A percentile compares a stretch with the other conserved stretches of the same genome.
Evolutionary conservation across 2,888 invertebrate genomes (phyloP).

Genomic region (Hydropsyche betteni): DNA sequence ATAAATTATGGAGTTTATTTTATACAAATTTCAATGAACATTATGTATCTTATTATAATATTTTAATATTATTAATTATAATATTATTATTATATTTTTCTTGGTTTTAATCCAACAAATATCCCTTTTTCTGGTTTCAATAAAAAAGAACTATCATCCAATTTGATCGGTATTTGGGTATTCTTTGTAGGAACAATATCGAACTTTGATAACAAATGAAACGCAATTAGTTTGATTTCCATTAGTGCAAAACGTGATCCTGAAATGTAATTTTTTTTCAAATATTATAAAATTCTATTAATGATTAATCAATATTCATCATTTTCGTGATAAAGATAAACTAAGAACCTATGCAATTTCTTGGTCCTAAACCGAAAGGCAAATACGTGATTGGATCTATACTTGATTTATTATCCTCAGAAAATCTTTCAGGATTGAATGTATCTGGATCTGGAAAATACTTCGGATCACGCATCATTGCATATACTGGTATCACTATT

Average conservation of each 20-base stretch:
- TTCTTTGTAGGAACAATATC: conserved; percentile 38
- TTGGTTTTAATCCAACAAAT: conserved; percentile 44
- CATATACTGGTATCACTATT: conserved; percentile 43
- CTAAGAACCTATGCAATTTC: conserved; percentile 46
- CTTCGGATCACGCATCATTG: conserved; percentile 45
- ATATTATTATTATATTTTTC: not conserved
- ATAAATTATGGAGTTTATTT: no score
- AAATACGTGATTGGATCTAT: conserved; percentile 39
- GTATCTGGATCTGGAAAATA: conserved; percentile 45
- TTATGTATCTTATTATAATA: no score
- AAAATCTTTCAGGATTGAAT: conserved; percentile 48
- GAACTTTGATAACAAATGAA: conserved; percentile 46
- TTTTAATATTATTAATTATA: no score
- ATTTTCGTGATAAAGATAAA: no score
- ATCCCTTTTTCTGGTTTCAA: conserved; percentile 40
- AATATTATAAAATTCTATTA: no score
- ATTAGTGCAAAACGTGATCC: conserved; percentile 49
- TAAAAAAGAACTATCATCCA: conserved; percentile 31
- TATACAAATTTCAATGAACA: no score
- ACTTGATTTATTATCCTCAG: conserved; percentile 37
- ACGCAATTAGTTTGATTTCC: conserved; percentile 43
- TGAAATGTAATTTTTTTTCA: conserved; percentile 12
- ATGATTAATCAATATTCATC: no score
- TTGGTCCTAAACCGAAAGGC: conserved; percentile 49
- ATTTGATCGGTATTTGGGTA: conserved; percentile 42